Evolutionary conservation across 2,888 invertebrate genomes (phyloP).

Genomic region (Lepetodrilus schrolli): DNA sequence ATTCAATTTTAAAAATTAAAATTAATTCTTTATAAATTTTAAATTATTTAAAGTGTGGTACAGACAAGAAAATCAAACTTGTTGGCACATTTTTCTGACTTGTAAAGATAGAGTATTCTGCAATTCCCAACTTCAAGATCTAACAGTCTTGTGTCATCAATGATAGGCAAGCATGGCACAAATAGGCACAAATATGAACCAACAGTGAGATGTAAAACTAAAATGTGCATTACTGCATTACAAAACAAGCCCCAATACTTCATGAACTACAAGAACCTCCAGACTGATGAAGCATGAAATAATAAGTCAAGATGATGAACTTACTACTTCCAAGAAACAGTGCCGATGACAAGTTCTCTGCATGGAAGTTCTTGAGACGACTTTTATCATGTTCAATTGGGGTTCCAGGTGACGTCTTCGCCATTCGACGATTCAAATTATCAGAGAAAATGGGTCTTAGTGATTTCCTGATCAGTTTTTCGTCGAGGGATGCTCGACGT

Average conservation of each 20-base stretch:
- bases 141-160: too few relatives aligned
- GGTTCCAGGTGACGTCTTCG: conserved; percentile 4
- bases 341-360: conserved; percentile 19
- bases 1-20: too few relatives aligned
- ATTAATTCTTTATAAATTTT: too few relatives aligned
- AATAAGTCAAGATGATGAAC: neutral
- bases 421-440: conserved; percentile 7
- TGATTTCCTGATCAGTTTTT: neutral
- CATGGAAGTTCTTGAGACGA: conserved; percentile 13
- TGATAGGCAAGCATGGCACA: too few relatives aligned
- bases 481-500: conserved; percentile 12
- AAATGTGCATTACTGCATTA: neutral
- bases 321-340: conserved; percentile 7
- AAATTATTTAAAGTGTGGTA: too few relatives aligned
- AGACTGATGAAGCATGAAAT: neutral
- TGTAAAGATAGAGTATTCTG: too few relatives aligned
- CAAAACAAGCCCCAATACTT: neutral
- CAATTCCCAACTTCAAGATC: too few relatives aligned
- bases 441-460: neutral
- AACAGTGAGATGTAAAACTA: neutral
- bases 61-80: too few relatives aligned
- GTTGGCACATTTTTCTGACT: too few relatives aligned
- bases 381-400: conserved; percentile 11
- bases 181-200: neutral
- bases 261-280: neutral